phyloP scores from a whole-genome alignment of 2,113 vertebrate species.

The Spea multiplicata region DNA sequence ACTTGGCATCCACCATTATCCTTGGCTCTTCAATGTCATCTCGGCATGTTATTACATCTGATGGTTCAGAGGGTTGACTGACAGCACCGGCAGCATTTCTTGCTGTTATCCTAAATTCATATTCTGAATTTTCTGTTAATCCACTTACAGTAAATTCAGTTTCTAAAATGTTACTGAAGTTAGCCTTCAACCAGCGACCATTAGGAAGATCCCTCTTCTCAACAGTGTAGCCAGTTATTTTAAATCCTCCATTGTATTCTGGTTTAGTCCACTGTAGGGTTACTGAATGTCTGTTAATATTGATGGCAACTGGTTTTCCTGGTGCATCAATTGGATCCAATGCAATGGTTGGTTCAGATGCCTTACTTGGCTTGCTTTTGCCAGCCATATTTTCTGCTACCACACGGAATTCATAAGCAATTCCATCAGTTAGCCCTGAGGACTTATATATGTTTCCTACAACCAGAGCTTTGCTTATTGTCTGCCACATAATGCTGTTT shows the following conservation, averaged over 20 bases:
- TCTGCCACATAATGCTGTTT: slow-evolving; percentile 91
- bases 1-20: slow-evolving; percentile 92
- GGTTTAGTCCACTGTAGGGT: slow-evolving; percentile 93
- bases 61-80: slow-evolving; percentile 88
- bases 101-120: slow-evolving; percentile 92
- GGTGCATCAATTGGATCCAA: slow-evolving; percentile 94
- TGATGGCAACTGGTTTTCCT: slow-evolving; percentile 83
- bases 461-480: slow-evolving; percentile 82
- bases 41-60: slow-evolving; percentile 89
- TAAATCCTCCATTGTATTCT: slow-evolving; percentile 96
- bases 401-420: slow-evolving; percentile 95
- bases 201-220: slow-evolving; percentile 92
- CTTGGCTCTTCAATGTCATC: slow-evolving; percentile 92
- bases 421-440: slow-evolving; percentile 83
- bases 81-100: slow-evolving; percentile 91
- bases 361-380: slow-evolving; percentile 92
- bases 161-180: slow-evolving; percentile 95
- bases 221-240: slow-evolving; percentile 93
- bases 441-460: slow-evolving; percentile 92
- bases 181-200: slow-evolving; percentile 93
- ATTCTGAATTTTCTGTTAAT: slow-evolving; percentile 86
- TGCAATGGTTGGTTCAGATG: slow-evolving; percentile 87
- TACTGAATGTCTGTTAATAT: slow-evolving; percentile 87
- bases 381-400: slow-evolving; percentile 94
- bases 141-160: slow-evolving; percentile 94